A percentile compares a stretch with the other conserved stretches of the same genome.
These are phyloP conservation scores for Buteo buteo DNA, from an alignment of 2,113 vertebrate species.

Conservation along the genomic window DNA sequence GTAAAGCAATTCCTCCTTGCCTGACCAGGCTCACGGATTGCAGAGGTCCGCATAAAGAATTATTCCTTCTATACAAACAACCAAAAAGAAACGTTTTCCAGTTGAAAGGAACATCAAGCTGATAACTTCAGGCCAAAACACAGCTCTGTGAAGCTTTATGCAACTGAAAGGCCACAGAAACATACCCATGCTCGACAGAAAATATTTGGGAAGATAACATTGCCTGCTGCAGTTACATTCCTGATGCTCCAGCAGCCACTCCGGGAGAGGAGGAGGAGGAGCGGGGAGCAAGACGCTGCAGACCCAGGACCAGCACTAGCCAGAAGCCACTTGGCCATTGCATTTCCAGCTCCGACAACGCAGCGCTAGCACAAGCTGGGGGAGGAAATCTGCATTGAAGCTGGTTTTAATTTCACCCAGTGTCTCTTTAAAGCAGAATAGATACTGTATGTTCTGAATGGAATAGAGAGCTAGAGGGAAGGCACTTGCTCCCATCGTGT, in stretches of 20 bases:
- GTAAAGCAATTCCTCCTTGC: neutral
- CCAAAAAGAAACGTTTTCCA: neutral
- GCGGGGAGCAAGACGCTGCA: rapidly evolving
- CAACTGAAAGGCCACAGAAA: neutral
- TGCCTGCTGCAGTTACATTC: neutral
- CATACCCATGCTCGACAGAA: rapidly evolving
- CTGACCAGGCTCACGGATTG: neutral
- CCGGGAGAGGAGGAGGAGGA: neutral
- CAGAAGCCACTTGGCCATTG: neutral
- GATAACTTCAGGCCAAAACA: neutral
- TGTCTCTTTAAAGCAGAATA: neutral
- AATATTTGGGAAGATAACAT: neutral
- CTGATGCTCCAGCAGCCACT: neutral
- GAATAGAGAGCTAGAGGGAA: neutral
- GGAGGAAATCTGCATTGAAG: neutral
- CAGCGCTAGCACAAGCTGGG: neutral
- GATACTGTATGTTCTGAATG: rapidly evolving
- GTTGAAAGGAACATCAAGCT: neutral
- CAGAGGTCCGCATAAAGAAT: rapidly evolving
- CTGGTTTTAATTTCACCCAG: neutral
- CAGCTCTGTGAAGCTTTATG: neutral
- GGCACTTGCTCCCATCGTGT: rapidly evolving
- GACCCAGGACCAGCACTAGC: neutral
- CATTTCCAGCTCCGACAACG: neutral
- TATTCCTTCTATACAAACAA: neutral